Conservation (phyloP, 2,797 vertebrate species). For the Myioborus miniatus region DNA sequence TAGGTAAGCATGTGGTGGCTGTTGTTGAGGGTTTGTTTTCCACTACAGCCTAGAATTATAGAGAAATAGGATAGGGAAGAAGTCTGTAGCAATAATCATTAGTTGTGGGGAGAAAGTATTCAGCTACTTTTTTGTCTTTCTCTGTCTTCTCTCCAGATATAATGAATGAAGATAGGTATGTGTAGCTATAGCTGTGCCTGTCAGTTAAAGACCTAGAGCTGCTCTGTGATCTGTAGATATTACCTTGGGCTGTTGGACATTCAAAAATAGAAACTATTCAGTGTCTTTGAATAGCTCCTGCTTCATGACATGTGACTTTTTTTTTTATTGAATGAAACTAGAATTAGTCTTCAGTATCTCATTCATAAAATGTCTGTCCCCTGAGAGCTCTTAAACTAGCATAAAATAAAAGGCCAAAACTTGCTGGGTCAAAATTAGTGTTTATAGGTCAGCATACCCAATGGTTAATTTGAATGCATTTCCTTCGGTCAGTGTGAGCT, state of each 20-base stretch:
- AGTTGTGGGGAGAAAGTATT: neutral
- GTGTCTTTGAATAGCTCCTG: neutral
- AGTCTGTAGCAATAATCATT: neutral
- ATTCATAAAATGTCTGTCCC: slow-evolving; percentile 11
- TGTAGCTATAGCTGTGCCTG: neutral
- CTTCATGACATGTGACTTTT: neutral
- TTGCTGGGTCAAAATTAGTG: slow-evolving; percentile 1
- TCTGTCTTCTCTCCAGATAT: neutral
- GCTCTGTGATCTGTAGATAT: neutral
- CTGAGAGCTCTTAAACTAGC: neutral
- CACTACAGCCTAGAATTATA: neutral
- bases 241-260: neutral
- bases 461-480: neutral
- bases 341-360: neutral
- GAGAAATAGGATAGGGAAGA: neutral
- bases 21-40: neutral
- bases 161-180: neutral
- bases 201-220: neutral
- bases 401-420: neutral
- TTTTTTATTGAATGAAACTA: neutral
- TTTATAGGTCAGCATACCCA: neutral
- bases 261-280: neutral
- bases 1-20: neutral
- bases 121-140: neutral
- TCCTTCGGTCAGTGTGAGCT: neutral